Conservation (phyloP, 2,797 vertebrate genomes). For the Perodicticus potto region DNA sequence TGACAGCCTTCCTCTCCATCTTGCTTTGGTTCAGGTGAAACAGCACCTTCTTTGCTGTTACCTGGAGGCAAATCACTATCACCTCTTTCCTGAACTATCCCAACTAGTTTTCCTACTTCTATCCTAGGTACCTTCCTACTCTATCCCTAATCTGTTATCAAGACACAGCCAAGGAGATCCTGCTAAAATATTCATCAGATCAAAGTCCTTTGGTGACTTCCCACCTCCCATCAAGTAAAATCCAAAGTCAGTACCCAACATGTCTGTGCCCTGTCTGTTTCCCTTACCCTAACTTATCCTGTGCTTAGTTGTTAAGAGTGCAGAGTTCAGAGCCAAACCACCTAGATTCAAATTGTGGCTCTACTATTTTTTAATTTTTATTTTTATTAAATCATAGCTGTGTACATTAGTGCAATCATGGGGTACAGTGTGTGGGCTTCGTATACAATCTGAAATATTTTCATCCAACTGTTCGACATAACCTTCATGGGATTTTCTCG, state of each 20-base stretch:
- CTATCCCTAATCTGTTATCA: not conserved
- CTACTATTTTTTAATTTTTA: too few species aligned
- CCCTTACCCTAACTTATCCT: not conserved
- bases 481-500: too few species aligned
- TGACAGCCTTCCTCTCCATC: too few species aligned
- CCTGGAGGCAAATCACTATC: not conserved
- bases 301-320: not conserved
- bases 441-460: too few species aligned
- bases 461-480: too few species aligned
- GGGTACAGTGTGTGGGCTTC: too few species aligned
- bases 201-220: conserved; percentile 31
- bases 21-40: too few species aligned
- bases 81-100: conserved; percentile 1
- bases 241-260: not conserved
- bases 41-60: not conserved
- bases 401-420: too few species aligned
- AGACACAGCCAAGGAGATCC: not conserved
- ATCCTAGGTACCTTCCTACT: not conserved
- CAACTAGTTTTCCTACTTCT: not conserved
- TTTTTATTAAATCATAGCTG: too few species aligned
- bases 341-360: too few species aligned
- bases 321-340: not conserved
- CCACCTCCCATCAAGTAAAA: not conserved
- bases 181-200: conserved; percentile 39
- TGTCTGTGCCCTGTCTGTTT: not conserved